A percentile compares a stretch with the other conserved stretches of the same genome.
These are phyloP conservation scores for Tinea trinotella DNA, from an alignment of 2,888 invertebrate genomes.

Conservation along the genomic window DNA sequence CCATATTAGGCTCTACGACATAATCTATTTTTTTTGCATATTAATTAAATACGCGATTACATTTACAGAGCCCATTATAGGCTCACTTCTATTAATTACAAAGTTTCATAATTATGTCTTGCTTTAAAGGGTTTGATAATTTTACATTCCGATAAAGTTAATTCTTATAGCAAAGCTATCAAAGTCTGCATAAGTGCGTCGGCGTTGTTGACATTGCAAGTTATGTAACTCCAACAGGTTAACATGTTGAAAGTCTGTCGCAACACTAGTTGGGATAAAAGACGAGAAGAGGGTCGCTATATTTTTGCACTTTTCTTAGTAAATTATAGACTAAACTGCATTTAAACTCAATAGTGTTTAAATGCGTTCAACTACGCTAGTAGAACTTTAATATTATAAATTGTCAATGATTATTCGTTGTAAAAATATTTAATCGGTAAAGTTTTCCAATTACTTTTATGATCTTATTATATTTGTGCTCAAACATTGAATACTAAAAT, in stretches of 20 bases:
- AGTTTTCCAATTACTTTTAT: slow-evolving; percentile 6
- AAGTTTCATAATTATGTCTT: no score
- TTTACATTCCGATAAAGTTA: background rate
- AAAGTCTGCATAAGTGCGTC: slow-evolving; percentile 3
- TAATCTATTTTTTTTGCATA: no score
- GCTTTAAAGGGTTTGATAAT: no score
- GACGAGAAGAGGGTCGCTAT: slow-evolving; percentile 7
- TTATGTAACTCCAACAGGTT: slow-evolving; percentile 40
- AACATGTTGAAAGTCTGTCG: slow-evolving; percentile 39
- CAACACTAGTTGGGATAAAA: slow-evolving; percentile 25
- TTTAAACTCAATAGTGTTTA: no score
- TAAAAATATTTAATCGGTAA: no score
- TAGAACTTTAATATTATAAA: no score
- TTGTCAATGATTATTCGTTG: no score
- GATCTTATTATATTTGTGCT: slow-evolving; percentile 7
- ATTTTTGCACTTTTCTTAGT: background rate
- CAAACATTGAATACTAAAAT: slow-evolving; percentile 16
- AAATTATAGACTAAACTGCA: background rate
- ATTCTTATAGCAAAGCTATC: background rate
- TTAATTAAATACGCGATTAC: no score
- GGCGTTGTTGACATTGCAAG: slow-evolving; percentile 33
- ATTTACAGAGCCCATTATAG: no score
- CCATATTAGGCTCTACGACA: no score
- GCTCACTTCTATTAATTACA: no score
- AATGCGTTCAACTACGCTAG: no score